phyloP scores from a whole-genome alignment of 2,797 vertebrate genomes.

The Myiothlypis coronata region DNA sequence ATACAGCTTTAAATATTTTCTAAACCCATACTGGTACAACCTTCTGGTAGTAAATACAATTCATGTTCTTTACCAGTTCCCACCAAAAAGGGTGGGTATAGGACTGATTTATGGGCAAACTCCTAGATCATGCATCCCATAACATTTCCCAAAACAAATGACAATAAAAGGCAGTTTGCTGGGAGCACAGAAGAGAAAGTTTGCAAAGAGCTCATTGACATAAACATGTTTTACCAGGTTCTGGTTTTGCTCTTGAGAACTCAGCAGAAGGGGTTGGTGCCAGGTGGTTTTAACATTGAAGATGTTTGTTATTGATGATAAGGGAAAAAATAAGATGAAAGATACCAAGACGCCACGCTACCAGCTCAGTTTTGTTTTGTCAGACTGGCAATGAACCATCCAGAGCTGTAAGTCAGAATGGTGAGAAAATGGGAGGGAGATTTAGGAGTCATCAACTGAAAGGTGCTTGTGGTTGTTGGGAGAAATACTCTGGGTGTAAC shows the following conservation, averaged over 20 bases:
- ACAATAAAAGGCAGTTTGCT: not conserved
- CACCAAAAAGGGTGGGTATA: not conserved
- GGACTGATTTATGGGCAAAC: not conserved
- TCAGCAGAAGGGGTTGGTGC: slow-evolving; percentile 10
- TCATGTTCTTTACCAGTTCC: not conserved
- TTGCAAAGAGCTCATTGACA: not conserved
- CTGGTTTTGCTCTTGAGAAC: slow-evolving; percentile 25
- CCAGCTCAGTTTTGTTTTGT: slow-evolving; percentile 46
- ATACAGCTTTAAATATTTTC: not conserved
- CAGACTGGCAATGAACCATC: not conserved
- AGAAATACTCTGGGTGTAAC: not conserved
- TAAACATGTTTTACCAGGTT: slow-evolving; percentile 32
- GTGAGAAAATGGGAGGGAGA: slow-evolving; percentile 38
- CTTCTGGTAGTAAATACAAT: not conserved
- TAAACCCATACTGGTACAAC: not conserved
- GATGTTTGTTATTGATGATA: slow-evolving; percentile 39
- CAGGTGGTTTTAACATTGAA: slow-evolving; percentile 21
- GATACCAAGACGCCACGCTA: slow-evolving; percentile 30
- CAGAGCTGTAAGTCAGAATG: not conserved
- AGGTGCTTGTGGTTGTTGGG: slow-evolving; percentile 11
- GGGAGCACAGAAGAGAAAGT: not conserved
- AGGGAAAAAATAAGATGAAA: slow-evolving; percentile 28
- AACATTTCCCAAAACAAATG: not conserved
- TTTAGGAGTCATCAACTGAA: not conserved
- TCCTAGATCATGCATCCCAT: not conserved